Conservation (phyloP, 2,113 vertebrate genomes). For the Anguilla rostrata region DNA sequence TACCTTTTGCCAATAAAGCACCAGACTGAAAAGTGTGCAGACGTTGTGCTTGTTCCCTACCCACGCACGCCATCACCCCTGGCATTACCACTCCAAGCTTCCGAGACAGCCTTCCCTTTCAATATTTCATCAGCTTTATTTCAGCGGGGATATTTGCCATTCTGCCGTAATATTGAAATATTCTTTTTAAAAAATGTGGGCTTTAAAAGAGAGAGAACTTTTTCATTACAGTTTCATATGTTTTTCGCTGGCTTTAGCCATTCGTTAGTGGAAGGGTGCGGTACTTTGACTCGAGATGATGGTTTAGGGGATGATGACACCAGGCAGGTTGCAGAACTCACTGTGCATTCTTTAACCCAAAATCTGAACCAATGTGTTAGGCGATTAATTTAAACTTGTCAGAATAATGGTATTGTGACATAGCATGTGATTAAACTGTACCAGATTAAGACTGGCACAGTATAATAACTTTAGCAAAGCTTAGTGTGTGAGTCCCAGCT, state of each 20-base stretch:
- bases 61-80: constrained; percentile 1
- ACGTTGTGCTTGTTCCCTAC: neutral
- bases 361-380: neutral
- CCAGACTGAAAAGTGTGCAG: neutral
- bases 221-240: constrained; percentile 40
- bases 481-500: neutral
- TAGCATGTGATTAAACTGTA: neutral
- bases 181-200: constrained; percentile 33
- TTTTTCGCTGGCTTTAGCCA: neutral
- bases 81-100: constrained; percentile 15
- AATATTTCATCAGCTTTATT: constrained; percentile 45
- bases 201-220: constrained; percentile 35
- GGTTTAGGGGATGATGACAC: neutral
- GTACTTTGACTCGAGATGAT: neutral
- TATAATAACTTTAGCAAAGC: neutral
- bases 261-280: neutral
- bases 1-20: neutral
- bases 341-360: neutral
- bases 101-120: constrained; percentile 24
- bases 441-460: neutral
- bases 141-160: constrained; percentile 32
- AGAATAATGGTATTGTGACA: neutral
- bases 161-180: constrained; percentile 47
- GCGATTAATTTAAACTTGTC: neutral
- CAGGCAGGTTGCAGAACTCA: neutral